Evolutionary conservation across 2,113 vertebrate genomes (phyloP).

Genomic region (Gambusia affinis): DNA sequence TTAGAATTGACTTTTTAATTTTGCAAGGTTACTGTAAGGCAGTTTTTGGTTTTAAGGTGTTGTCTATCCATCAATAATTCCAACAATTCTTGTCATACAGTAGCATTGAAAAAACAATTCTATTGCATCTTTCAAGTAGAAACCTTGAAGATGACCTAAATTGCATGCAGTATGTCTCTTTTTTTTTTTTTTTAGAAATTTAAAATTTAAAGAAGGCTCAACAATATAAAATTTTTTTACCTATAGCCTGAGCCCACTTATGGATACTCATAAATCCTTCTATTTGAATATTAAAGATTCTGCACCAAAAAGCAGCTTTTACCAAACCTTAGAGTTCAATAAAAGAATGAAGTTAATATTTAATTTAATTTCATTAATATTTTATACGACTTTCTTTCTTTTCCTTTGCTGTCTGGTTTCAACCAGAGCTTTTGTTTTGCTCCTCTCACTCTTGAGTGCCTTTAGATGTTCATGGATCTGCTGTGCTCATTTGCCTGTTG

Average conservation of each 20-base stretch:
- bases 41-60: no score
- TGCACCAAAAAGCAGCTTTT: slow-evolving; percentile 40
- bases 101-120: no score
- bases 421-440: slow-evolving; percentile 39
- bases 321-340: slow-evolving; percentile 59
- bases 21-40: no score
- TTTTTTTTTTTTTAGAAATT: no score
- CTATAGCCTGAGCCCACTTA: not conserved
- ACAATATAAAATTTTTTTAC: not conserved
- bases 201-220: not conserved
- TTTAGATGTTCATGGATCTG: slow-evolving; percentile 27
- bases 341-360: slow-evolving; percentile 71
- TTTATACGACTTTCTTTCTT: slow-evolving; percentile 66
- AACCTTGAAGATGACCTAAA: no score
- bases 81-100: no score
- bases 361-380: slow-evolving; percentile 75
- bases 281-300: slow-evolving; percentile 35
- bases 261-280: slow-evolving; percentile 15
- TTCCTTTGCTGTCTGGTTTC: slow-evolving; percentile 60
- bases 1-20: no score
- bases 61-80: no score
- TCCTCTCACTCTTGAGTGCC: slow-evolving; percentile 16
- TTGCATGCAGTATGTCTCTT: no score
- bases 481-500: slow-evolving; percentile 11
- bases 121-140: no score